phyloP scores from a whole-genome alignment of 2,888 invertebrate species.

The Apeira syringaria region DNA sequence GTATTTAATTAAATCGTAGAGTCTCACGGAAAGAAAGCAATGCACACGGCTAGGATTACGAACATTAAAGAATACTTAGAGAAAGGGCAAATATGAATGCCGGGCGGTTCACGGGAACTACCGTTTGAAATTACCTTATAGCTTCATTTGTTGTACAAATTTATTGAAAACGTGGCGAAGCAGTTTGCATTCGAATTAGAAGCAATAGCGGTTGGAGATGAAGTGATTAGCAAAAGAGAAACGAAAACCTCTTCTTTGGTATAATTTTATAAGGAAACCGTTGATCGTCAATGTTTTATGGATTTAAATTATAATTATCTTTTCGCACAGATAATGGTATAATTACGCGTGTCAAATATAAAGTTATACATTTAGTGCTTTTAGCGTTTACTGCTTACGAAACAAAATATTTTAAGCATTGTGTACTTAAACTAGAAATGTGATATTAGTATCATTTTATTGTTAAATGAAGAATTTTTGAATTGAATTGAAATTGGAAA shows the following conservation, averaged over 20 bases:
- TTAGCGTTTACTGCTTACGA: too few relatives aligned
- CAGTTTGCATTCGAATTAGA: conserved; percentile 48
- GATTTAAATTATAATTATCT: too few relatives aligned
- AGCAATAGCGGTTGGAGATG: conserved; percentile 32
- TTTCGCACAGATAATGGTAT: too few relatives aligned
- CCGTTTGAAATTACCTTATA: conserved; percentile 61
- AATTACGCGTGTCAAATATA: too few relatives aligned
- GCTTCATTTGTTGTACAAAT: conserved; percentile 76
- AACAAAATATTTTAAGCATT: too few relatives aligned
- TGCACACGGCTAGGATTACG: conserved; percentile 49
- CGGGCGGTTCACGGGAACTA: conserved; percentile 43
- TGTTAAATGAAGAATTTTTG: too few relatives aligned
- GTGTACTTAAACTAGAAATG: too few relatives aligned
- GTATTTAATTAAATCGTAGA: conserved; percentile 29
- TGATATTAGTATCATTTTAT: too few relatives aligned
- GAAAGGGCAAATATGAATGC: conserved; percentile 54
- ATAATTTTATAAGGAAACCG: background rate
- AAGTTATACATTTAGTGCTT: too few relatives aligned
- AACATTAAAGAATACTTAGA: conserved; percentile 57
- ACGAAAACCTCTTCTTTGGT: background rate
- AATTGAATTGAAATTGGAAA: too few relatives aligned
- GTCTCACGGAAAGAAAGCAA: conserved; percentile 51
- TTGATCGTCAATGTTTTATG: too few relatives aligned
- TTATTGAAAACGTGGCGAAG: conserved; percentile 73
- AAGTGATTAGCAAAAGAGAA: conserved; percentile 4